Percentiles rank a stretch among this genome's conserved stretches.
Evolutionary conservation across 2,888 invertebrate genomes (phyloP).

Genomic region (Tortricodes alternella): DNA sequence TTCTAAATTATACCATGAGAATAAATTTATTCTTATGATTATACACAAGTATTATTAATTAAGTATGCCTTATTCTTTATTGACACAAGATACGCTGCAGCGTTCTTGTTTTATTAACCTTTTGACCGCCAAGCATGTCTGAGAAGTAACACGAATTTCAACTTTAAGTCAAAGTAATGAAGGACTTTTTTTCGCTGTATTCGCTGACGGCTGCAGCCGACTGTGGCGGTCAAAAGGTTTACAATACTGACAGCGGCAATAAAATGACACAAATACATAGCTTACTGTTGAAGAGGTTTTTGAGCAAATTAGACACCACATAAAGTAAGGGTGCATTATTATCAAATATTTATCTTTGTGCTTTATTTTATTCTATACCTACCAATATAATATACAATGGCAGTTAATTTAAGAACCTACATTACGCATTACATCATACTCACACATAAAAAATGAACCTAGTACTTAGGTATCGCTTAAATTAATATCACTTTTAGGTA

Average conservation of each 20-base stretch:
- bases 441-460: constrained; percentile 72
- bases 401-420: constrained; percentile 49
- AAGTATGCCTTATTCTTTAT: constrained; percentile 4
- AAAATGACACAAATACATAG: constrained; percentile 17
- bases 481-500: constrained; percentile 80
- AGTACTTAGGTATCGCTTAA: constrained; percentile 66
- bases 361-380: constrained; percentile 47
- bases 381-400: constrained; percentile 56
- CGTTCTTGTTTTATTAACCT: too few relatives aligned
- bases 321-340: constrained; percentile 41
- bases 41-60: too few relatives aligned
- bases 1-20: background rate
- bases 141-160: too few relatives aligned
- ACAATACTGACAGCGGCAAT: background rate
- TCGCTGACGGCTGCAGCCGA: too few relatives aligned
- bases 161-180: too few relatives aligned
- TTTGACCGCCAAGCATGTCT: too few relatives aligned
- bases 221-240: too few relatives aligned
- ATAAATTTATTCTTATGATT: too few relatives aligned
- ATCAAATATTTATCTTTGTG: constrained; percentile 41
- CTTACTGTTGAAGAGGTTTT: constrained; percentile 37
- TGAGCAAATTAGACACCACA: constrained; percentile 59
- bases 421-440: constrained; percentile 43
- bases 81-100: background rate
- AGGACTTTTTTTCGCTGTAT: too few relatives aligned